Conservation (phyloP, 2,888 invertebrate species). For the Heliothis peltigera region DNA sequence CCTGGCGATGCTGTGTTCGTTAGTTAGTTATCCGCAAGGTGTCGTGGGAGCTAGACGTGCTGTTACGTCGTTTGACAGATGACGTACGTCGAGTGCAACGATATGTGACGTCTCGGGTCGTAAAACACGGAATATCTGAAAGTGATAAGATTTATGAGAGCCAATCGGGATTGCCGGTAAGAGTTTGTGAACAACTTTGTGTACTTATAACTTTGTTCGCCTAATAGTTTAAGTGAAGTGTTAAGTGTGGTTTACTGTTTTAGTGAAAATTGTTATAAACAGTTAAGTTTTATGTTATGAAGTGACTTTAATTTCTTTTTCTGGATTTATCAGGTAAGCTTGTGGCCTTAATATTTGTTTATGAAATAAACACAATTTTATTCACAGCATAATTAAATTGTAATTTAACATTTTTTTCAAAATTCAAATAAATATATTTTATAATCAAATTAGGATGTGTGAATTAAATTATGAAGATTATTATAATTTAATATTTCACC, state of each 20-base stretch:
- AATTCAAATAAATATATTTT: too few species aligned
- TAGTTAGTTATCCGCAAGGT: constrained; percentile 72
- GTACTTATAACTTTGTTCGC: constrained; percentile 58
- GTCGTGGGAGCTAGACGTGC: constrained; percentile 52
- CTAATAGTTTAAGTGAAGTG: constrained; percentile 62
- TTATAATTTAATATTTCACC: too few species aligned
- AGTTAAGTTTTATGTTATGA: constrained; percentile 47
- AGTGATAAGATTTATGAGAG: constrained; percentile 63
- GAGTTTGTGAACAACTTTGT: constrained; percentile 61
- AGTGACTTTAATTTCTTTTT: constrained; percentile 46
- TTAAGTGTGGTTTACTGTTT: constrained; percentile 58
- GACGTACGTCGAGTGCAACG: constrained; percentile 55
- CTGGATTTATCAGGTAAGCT: constrained; percentile 62
- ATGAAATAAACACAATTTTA: background rate
- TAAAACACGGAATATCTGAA: constrained; percentile 53
- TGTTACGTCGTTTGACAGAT: constrained; percentile 34
- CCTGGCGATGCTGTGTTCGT: constrained; percentile 80
- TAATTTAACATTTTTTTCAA: too few species aligned
- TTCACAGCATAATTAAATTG: background rate
- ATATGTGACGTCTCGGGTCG: constrained; percentile 56
- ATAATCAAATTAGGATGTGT: too few species aligned
- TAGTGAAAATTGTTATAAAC: constrained; percentile 57
- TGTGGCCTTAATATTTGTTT: constrained; percentile 1
- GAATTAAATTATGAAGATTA: too few species aligned
- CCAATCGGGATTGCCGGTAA: constrained; percentile 36